These are phyloP conservation scores for Corvus moneduloides DNA, from an alignment of 2,113 vertebrate genomes.

Conservation along the genomic window DNA sequence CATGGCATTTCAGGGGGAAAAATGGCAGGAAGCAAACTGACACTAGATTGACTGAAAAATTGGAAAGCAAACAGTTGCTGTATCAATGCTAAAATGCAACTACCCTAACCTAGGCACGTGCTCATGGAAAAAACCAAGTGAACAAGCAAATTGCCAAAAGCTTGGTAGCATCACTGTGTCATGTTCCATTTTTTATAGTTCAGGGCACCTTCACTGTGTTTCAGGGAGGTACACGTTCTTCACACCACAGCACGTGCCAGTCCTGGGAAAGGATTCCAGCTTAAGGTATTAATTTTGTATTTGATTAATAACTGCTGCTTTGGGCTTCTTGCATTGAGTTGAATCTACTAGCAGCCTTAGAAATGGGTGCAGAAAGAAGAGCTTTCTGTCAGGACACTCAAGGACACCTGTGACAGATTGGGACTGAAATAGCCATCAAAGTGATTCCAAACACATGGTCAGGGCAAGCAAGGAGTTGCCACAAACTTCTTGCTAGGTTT, in stretches of 20 bases:
- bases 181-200: not conserved
- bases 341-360: not conserved
- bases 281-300: not conserved
- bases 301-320: not conserved
- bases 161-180: accelerated
- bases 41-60: not conserved
- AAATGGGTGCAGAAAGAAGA: not conserved
- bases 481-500: not conserved
- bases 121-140: not conserved
- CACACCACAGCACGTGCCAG: not conserved
- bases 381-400: not conserved
- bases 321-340: not conserved
- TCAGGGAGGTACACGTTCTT: not conserved
- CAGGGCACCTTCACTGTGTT: not conserved
- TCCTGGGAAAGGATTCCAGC: not conserved
- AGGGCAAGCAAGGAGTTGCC: not conserved
- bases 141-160: not conserved
- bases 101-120: not conserved
- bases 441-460: not conserved
- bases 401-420: not conserved
- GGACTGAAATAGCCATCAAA: not conserved
- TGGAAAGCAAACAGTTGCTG: not conserved
- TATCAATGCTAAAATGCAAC: not conserved
- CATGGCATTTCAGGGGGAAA: not conserved
- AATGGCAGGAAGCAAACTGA: not conserved